Evolutionary conservation across 2,888 invertebrate genomes (phyloP), one percentile per base, ranked within the genome.

Genomic region (Philonicus albiceps): DNA sequence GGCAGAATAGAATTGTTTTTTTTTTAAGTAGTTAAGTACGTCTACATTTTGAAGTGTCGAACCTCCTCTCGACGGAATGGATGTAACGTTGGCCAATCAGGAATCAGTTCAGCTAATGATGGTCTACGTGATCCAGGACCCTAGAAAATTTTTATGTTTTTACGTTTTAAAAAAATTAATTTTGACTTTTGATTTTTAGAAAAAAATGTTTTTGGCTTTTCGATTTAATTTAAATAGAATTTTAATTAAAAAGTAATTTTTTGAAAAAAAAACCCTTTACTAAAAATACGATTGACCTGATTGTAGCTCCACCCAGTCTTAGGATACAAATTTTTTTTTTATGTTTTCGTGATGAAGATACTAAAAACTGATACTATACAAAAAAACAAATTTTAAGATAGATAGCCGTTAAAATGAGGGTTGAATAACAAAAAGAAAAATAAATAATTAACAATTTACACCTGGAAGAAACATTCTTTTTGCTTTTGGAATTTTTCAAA

Each of bases 91-190:
- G 98, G 98, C 98, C 98, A 98, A 94, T 98, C 98, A 92, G 98
- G 98, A 93, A 98, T 98, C 94, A 98, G 94, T 94, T 98, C 98
- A 91, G 97, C 97, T 93, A 98, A 94, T 91, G 97, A 97, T 92
- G 95, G 96, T 94, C 97, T 95, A 95, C 97, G 95, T 90, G 94
- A 93, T 93, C 93, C 92, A 92, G 91, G 91, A 86, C 91, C 90
- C 93, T 92, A 89, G 88, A 88, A 87, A 81, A 37, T 87, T 72
- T 49, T 86, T 43, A 34, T 22, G 22, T 55, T 74, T 74, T 83
- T 74, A 83, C 8, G 73, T 40, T 73, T 84, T 43, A 74, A 31
- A 30, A 73, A 27, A 5, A n/a, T n/a, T 31, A 30, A 30, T 4
- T 40, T 40, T 6, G 7, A 40, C 40, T 40, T 49, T 49, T 49